These are phyloP conservation scores for Clarias batrachus DNA, from an alignment of 2,113 vertebrate species.

Conservation along the genomic window DNA sequence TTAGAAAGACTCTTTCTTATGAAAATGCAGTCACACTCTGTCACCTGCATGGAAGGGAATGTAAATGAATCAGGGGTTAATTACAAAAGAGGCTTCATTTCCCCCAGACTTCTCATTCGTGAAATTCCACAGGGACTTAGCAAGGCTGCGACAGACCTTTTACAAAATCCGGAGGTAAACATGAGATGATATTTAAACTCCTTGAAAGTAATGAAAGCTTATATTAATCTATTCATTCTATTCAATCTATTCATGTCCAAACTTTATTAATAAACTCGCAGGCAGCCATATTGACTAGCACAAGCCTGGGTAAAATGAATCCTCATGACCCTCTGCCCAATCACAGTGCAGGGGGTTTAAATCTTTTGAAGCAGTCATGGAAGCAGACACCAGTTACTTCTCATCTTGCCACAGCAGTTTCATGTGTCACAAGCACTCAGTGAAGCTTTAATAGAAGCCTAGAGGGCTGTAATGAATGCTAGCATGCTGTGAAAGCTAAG, in stretches of 20 bases:
- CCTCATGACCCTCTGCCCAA: not conserved
- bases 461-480: constrained; percentile 74
- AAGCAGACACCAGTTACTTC: constrained; percentile 81
- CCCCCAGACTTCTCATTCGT: not conserved
- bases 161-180: constrained; percentile 22
- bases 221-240: not conserved
- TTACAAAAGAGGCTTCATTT: constrained; percentile 23
- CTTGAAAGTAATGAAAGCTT: constrained; percentile 17
- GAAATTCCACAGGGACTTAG: not conserved
- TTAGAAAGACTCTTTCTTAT: constrained; percentile 22
- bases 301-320: too few relatives aligned
- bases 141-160: constrained; percentile 22
- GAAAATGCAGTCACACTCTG: not conserved
- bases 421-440: constrained; percentile 82
- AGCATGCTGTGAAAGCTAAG: constrained; percentile 66
- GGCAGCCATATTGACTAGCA: not conserved
- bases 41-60: constrained; percentile 6
- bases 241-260: not conserved
- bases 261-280: not conserved
- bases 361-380: constrained; percentile 74
- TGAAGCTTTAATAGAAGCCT: constrained; percentile 74
- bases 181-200: constrained; percentile 24
- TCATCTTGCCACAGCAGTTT: constrained; percentile 76
- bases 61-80: constrained; percentile 31
- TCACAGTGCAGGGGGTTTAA: constrained; percentile 60